Evolutionary conservation across 2,888 invertebrate genomes (phyloP).

Genomic region (Oegoconia quadripuncta): DNA sequence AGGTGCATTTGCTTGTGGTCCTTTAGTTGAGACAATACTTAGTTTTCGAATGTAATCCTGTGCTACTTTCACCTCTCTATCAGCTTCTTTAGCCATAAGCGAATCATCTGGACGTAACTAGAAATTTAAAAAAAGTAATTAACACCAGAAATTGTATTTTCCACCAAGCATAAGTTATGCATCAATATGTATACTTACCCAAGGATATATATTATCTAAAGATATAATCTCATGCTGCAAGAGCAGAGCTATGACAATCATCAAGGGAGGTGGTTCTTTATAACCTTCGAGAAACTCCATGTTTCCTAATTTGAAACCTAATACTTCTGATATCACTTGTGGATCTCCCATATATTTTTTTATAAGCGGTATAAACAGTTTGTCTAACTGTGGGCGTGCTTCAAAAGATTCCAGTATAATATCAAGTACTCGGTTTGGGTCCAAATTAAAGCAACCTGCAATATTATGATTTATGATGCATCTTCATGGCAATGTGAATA

Average conservation of each 20-base stretch:
- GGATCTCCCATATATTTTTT: conserved; percentile 92
- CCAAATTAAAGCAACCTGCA: conserved; percentile 97
- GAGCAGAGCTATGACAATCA: conserved; percentile 93
- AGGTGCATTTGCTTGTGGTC: conserved; percentile 87
- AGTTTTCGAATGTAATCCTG: conserved; percentile 93
- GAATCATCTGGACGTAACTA: conserved; percentile 86
- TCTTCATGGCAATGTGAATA: no score
- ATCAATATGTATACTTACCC: conserved; percentile 80
- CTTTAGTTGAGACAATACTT: conserved; percentile 89
- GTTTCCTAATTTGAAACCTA: conserved; percentile 94
- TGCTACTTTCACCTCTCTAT: conserved; percentile 89
- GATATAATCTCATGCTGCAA: conserved; percentile 92
- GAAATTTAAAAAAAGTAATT: background rate
- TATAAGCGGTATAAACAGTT: conserved; percentile 90
- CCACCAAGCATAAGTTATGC: no score
- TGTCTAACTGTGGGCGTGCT: conserved; percentile 86
- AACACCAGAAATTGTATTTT: conserved; percentile 3
- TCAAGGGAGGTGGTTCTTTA: conserved; percentile 89
- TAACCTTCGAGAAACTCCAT: conserved; percentile 78
- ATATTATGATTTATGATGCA: background rate
- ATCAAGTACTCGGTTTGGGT: conserved; percentile 98
- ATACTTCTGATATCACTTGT: conserved; percentile 91
- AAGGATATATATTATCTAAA: conserved; percentile 93
- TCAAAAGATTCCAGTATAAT: conserved; percentile 98
- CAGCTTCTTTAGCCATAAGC: conserved; percentile 88